These are phyloP conservation scores for Plutomurus gul DNA, from an alignment of 1,140 invertebrate species.

Conservation along the genomic window DNA sequence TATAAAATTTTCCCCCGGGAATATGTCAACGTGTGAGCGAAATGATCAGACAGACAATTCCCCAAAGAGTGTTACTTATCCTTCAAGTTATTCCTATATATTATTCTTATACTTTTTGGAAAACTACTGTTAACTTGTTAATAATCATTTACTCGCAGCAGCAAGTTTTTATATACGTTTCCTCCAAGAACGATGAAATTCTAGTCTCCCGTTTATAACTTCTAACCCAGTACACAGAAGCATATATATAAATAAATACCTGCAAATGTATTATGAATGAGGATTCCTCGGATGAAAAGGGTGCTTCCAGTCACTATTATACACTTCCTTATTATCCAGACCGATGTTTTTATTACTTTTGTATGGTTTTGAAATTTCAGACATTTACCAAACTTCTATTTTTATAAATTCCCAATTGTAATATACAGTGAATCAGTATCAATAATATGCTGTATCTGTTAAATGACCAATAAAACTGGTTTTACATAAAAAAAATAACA, in stretches of 20 bases:
- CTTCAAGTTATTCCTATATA: slow-evolving; percentile 17
- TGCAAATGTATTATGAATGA: too few relatives aligned
- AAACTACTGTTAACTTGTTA: not conserved
- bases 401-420: slow-evolving; percentile 12
- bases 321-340: too few relatives aligned
- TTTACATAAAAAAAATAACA: slow-evolving; percentile 1
- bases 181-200: not conserved
- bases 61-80: not conserved
- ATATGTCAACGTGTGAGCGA: too few relatives aligned
- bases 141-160: slow-evolving; percentile 10
- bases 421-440: not conserved
- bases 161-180: not conserved
- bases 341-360: too few relatives aligned
- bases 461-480: slow-evolving; percentile 12
- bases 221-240: too few relatives aligned
- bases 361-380: slow-evolving; percentile 1
- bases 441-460: not conserved
- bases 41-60: too few relatives aligned
- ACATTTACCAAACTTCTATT: slow-evolving; percentile 7
- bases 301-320: too few relatives aligned
- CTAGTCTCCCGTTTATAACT: slow-evolving; percentile 11
- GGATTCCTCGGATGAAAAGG: too few relatives aligned
- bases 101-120: not conserved
- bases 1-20: too few relatives aligned
- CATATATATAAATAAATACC: too few relatives aligned